A percentile compares a stretch with the other conserved stretches of the same genome.
Evolutionary conservation across 30 jellyfish, hydroid and myxozoan genomes (phyloP).

Genomic region (Chrysaora quinquecirrha): DNA sequence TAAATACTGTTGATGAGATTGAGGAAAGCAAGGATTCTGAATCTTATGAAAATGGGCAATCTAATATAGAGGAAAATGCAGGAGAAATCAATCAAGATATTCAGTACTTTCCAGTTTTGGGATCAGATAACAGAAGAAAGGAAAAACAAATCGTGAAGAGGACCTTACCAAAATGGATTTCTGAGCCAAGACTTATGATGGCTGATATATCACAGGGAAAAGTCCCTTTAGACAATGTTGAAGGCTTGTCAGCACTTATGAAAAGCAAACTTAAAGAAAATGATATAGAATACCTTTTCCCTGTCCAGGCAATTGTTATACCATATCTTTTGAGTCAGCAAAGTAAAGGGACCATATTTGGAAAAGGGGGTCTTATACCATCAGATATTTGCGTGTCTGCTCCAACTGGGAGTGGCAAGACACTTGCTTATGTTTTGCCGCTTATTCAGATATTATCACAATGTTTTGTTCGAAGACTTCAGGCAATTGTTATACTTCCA

Average conservation of each 20-base stretch:
- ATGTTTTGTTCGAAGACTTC: slow-evolving; percentile 50
- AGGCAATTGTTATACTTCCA: slow-evolving; percentile 80
- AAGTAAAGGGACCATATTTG: slow-evolving; percentile 14
- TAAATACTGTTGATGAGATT: background rate
- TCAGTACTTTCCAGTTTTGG: slow-evolving; percentile 51
- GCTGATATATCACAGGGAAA: slow-evolving; percentile 38
- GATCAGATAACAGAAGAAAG: slow-evolving; percentile 31
- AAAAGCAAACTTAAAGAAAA: slow-evolving; percentile 33
- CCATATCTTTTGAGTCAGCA: slow-evolving; percentile 65
- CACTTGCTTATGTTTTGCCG: slow-evolving; percentile 83
- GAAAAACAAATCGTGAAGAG: slow-evolving; percentile 48
- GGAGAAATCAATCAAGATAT: background rate
- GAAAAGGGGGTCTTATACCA: slow-evolving; percentile 72
- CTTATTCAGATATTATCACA: slow-evolving; percentile 61
- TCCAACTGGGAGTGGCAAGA: slow-evolving; percentile 98
- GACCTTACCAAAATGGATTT: slow-evolving; percentile 85
- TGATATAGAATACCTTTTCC: slow-evolving; percentile 65
- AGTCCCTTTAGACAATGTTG: slow-evolving; percentile 17
- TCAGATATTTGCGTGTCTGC: slow-evolving; percentile 90
- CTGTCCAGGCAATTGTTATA: slow-evolving; percentile 79
- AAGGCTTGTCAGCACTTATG: slow-evolving; percentile 27
- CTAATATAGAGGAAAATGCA: background rate
- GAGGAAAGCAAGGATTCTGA: no score
- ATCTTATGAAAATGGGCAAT: no score
- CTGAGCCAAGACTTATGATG: slow-evolving; percentile 58